phyloP scores from a whole-genome alignment of 1,140 invertebrate genomes.

The Cryptotermes secundus region DNA sequence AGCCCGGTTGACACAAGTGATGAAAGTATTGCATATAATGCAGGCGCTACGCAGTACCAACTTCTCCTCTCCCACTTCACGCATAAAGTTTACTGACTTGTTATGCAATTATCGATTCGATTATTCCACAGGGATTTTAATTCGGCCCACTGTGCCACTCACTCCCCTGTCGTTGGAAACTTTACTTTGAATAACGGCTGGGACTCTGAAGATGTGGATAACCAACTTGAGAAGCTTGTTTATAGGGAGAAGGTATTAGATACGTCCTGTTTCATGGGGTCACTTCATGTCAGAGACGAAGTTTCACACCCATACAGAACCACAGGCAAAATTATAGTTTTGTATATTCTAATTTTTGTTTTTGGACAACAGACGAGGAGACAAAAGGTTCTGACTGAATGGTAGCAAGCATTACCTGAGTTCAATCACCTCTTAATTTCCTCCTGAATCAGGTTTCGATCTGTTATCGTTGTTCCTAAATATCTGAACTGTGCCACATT shows the following conservation, averaged over 20 bases:
- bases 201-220: not conserved
- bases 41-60: not conserved
- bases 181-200: not conserved
- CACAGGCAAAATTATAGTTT: no score
- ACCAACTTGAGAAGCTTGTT: not conserved
- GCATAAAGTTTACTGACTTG: not conserved
- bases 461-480: no score
- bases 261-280: not conserved
- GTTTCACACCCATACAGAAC: no score
- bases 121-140: not conserved
- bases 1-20: slow-evolving; percentile 1
- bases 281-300: no score
- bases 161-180: not conserved
- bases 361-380: no score
- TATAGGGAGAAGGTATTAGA: not conserved
- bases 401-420: no score
- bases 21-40: slow-evolving; percentile 1
- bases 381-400: no score
- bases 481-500: no score
- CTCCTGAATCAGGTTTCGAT: no score
- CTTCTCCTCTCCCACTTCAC: not conserved
- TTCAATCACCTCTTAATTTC: no score
- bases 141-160: not conserved
- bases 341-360: no score
- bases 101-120: slow-evolving; percentile 17